Evolutionary conservation across 2,888 invertebrate species (phyloP).

Genomic region (Dryocosmus kuriphilus): DNA sequence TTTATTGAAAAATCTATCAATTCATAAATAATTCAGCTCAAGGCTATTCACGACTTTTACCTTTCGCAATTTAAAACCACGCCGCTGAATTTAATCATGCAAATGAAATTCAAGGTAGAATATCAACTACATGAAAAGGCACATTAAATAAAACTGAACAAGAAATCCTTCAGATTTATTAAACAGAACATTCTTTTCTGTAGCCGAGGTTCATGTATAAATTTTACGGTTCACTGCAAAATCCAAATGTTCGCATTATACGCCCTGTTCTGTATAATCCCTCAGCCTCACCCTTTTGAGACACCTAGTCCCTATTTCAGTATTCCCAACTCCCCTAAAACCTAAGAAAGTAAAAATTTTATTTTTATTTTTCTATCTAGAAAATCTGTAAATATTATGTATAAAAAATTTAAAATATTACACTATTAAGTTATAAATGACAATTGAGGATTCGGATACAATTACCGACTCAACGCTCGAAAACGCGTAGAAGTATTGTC

Average conservation of each 20-base stretch:
- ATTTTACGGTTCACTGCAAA: conserved; percentile 17
- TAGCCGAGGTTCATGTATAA: neutral
- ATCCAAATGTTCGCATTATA: conserved; percentile 6
- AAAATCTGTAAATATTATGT: neutral
- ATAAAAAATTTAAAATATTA: neutral
- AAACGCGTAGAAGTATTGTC: too few relatives aligned
- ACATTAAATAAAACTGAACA: neutral
- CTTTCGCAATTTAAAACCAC: neutral
- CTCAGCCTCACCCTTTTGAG: neutral
- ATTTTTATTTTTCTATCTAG: conserved; percentile 9
- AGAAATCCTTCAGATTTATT: neutral
- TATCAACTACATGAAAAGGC: neutral
- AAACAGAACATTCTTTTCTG: neutral
- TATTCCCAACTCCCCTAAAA: neutral
- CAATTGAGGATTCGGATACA: too few relatives aligned
- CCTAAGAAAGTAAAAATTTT: neutral
- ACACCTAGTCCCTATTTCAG: neutral
- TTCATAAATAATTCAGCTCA: neutral
- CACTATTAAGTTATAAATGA: neutral
- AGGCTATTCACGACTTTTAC: neutral
- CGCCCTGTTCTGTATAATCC: neutral
- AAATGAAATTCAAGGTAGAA: neutral
- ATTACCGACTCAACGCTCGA: too few relatives aligned
- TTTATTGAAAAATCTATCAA: neutral
- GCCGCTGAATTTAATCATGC: neutral